These are phyloP conservation scores for Pseudoatta argentina DNA, from an alignment of 1,140 invertebrate species.

Conservation along the genomic window DNA sequence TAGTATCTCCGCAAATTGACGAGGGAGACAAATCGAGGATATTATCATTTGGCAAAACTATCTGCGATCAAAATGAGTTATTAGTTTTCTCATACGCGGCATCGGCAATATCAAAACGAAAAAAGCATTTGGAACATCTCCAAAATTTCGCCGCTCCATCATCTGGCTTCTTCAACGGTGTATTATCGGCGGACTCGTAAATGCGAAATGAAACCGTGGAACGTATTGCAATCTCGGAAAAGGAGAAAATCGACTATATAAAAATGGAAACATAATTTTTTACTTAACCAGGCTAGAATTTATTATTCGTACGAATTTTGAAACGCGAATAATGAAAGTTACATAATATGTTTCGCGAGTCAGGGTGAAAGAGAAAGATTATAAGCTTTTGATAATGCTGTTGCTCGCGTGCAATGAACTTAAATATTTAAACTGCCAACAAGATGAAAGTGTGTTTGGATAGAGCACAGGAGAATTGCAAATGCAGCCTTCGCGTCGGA, in stretches of 20 bases:
- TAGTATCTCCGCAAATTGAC: neutral
- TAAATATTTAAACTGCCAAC: conserved; percentile 1
- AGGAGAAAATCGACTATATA: neutral
- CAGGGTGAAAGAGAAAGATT: neutral
- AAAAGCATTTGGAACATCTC: conserved; percentile 24
- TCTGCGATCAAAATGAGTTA: conserved; percentile 37
- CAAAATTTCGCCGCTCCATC: conserved; percentile 33
- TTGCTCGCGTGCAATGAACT: neutral
- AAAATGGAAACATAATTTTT: neutral
- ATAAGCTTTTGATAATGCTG: neutral
- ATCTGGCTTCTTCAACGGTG: neutral
- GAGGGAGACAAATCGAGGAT: neutral
- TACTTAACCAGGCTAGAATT: neutral
- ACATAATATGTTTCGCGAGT: neutral
- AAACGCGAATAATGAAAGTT: neutral
- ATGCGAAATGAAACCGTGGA: neutral
- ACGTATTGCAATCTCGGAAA: neutral
- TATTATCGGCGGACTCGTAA: conserved; percentile 6
- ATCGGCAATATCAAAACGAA: conserved; percentile 17
- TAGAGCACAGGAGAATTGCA: neutral
- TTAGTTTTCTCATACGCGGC: neutral
- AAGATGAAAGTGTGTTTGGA: neutral
- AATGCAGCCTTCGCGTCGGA: neutral
- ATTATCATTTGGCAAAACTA: conserved; percentile 12
- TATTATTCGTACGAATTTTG: neutral